A percentile compares a stretch with the other conserved stretches of the same genome.
phyloP scores from a whole-genome alignment of 2,888 invertebrate species.

The Heliconius erato region DNA sequence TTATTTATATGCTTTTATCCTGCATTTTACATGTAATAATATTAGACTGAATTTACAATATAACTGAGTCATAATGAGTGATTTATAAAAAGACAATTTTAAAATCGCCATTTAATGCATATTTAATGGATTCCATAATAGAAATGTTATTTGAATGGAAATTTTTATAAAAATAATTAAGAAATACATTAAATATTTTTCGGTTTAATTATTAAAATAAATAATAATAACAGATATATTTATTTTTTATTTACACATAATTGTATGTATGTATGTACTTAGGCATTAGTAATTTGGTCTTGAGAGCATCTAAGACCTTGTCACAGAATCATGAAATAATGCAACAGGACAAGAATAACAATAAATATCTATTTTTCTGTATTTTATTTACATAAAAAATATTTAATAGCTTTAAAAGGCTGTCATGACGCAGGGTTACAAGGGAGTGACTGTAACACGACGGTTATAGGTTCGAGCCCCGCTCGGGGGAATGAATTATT shows the following conservation, averaged over 20 bases:
- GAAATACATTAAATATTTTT: neutral
- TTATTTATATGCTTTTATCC: slow-evolving; percentile 1
- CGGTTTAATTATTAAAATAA: neutral
- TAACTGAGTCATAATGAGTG: neutral
- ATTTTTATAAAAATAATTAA: neutral
- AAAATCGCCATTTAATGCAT: neutral
- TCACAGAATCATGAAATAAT: slow-evolving; percentile 44
- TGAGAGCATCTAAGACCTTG: slow-evolving; percentile 47
- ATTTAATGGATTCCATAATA: slow-evolving; percentile 2
- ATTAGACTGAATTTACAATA: neutral
- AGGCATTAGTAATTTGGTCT: slow-evolving; percentile 47
- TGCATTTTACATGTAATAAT: neutral
- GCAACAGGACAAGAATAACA: slow-evolving; percentile 42
- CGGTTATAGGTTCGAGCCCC: too few relatives aligned
- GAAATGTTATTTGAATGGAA: neutral
- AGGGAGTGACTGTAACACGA: too few relatives aligned
- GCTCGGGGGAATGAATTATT: too few relatives aligned
- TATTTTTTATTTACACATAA: neutral
- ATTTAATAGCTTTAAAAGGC: neutral
- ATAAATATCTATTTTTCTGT: slow-evolving; percentile 17
- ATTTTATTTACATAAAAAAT: neutral
- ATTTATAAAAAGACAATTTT: neutral
- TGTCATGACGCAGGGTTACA: too few relatives aligned
- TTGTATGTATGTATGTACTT: slow-evolving; percentile 24
- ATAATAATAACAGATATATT: neutral